Evolutionary conservation across 2,113 vertebrate species (phyloP).

Genomic region (Boulengeromyrus knoepffleri): DNA sequence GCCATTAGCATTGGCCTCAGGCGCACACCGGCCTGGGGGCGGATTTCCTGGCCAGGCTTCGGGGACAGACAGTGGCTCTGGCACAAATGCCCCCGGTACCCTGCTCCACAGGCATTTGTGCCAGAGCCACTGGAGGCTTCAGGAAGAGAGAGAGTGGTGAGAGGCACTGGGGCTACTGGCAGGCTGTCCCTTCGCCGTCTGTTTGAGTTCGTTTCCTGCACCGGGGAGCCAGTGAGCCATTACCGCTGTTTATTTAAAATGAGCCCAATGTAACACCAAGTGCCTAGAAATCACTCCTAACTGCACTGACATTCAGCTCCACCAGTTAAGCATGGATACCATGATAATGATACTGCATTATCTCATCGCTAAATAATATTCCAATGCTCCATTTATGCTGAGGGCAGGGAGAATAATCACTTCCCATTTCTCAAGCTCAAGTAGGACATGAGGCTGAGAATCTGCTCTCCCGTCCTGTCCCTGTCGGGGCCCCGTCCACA

Average conservation of each 20-base stretch:
- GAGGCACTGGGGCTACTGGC: not conserved
- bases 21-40: not conserved
- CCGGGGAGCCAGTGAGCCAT: not conserved
- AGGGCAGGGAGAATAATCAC: constrained; percentile 4
- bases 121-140: not conserved
- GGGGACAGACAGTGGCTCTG: not conserved
- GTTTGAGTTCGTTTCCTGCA: not conserved
- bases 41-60: not conserved
- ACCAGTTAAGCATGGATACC: not conserved
- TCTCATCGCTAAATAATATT: constrained; percentile 20
- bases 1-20: constrained; percentile 17
- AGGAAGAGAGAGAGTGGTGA: not conserved
- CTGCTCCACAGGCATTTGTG: not conserved
- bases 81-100: not conserved
- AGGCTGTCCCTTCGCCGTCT: not conserved
- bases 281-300: not conserved
- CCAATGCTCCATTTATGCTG: constrained; percentile 10
- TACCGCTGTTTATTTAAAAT: not conserved
- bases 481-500: not conserved
- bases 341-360: constrained; percentile 10
- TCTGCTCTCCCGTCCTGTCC: not conserved
- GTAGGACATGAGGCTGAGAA: not conserved
- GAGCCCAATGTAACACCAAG: not conserved
- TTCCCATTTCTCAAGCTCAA: not conserved
- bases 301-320: constrained; percentile 17